Evolutionary conservation across 1,140 invertebrate genomes (phyloP).

Genomic region (Nylanderia fulva): DNA sequence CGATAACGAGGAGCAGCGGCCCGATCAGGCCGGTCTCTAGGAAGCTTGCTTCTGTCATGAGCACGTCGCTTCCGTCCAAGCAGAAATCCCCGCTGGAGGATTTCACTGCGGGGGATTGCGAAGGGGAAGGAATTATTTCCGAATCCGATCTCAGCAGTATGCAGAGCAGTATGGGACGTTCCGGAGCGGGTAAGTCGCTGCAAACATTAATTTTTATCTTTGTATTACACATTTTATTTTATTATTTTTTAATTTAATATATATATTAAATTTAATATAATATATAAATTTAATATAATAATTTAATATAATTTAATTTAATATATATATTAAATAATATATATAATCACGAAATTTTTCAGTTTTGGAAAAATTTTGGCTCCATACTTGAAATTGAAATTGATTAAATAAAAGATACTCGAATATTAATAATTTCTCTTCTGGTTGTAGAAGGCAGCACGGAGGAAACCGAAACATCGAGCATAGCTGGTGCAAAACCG

Average conservation of each 20-base stretch:
- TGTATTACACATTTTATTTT: not conserved
- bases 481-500: slow-evolving; percentile 83
- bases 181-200: slow-evolving; percentile 81
- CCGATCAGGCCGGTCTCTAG: slow-evolving; percentile 75
- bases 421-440: not conserved
- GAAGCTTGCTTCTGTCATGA: slow-evolving; percentile 80
- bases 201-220: not conserved
- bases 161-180: slow-evolving; percentile 87
- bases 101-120: slow-evolving; percentile 74
- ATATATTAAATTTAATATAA: too few relatives aligned
- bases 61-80: slow-evolving; percentile 81
- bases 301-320: too few relatives aligned
- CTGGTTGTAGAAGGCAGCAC: slow-evolving; percentile 83
- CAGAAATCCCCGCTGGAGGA: slow-evolving; percentile 82
- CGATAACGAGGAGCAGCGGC: slow-evolving; percentile 87
- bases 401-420: not conserved
- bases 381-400: not conserved
- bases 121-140: slow-evolving; percentile 81
- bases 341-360: not conserved
- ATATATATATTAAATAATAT: too few relatives aligned
- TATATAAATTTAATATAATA: too few relatives aligned
- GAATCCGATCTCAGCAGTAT: slow-evolving; percentile 87
- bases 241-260: too few relatives aligned
- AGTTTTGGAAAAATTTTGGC: not conserved
- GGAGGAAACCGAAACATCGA: slow-evolving; percentile 86